phyloP scores from a whole-genome alignment of 2,797 vertebrate genomes.

The Halcyon smyrnensis region DNA sequence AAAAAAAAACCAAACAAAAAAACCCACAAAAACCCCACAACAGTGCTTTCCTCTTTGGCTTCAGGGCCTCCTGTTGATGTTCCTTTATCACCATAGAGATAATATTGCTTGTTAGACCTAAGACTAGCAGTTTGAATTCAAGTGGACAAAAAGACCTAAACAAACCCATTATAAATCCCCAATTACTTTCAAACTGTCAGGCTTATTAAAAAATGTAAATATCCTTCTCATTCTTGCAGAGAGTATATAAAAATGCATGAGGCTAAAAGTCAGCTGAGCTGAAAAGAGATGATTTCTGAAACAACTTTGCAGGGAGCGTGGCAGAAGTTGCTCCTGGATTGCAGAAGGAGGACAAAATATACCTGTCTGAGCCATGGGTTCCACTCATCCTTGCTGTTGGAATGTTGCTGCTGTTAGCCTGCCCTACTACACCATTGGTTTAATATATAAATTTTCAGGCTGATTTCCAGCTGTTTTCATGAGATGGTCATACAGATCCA shows the following conservation, averaged over 20 bases:
- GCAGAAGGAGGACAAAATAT: neutral
- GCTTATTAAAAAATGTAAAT: conserved; percentile 77
- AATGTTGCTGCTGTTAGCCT: neutral
- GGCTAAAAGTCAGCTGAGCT: conserved; percentile 59
- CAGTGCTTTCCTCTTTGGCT: conserved; percentile 51
- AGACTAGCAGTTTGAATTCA: conserved; percentile 69
- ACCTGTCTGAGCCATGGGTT: neutral
- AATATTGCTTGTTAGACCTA: conserved; percentile 62
- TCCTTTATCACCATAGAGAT: conserved; percentile 72
- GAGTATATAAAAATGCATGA: conserved; percentile 71
- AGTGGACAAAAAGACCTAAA: conserved; percentile 72
- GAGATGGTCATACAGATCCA: neutral
- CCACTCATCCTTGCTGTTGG: neutral
- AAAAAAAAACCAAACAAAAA: neutral
- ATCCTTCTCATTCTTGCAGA: conserved; percentile 49
- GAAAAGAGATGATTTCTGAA: conserved; percentile 45
- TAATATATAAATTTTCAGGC: neutral
- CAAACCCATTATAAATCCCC: conserved; percentile 73
- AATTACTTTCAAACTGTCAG: conserved; percentile 76
- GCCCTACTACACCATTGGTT: neutral
- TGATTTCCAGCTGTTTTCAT: neutral
- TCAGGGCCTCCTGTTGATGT: conserved; percentile 67
- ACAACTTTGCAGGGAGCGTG: conserved; percentile 13
- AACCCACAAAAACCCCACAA: neutral
- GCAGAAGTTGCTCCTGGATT: neutral